These are phyloP conservation scores for Actinernus sp. DNA, from an alignment of 92 coral and sea anemone genomes.

Conservation along the genomic window DNA sequence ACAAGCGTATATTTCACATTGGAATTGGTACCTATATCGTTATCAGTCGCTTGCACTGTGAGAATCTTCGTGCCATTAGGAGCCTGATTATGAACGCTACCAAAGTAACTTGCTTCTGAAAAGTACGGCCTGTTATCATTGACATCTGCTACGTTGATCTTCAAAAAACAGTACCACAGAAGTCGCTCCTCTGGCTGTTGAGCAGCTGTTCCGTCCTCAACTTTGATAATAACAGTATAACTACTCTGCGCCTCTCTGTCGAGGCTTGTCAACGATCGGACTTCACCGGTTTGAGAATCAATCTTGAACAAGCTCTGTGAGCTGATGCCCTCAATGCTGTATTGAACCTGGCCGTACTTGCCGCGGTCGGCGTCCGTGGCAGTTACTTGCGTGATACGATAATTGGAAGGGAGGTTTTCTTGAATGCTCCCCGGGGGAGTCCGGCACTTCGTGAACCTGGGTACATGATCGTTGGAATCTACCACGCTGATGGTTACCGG, in stretches of 20 bases:
- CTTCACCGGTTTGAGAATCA: constrained; percentile 76
- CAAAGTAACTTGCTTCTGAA: constrained; percentile 46
- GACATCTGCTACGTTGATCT: constrained; percentile 59
- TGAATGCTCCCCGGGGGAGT: constrained; percentile 39
- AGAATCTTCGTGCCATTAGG: constrained; percentile 54
- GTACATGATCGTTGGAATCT: constrained; percentile 64
- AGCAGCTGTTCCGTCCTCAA: constrained; percentile 80
- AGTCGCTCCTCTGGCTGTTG: constrained; percentile 44
- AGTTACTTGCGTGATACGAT: constrained; percentile 42
- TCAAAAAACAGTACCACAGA: constrained; percentile 66
- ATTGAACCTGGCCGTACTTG: constrained; percentile 65
- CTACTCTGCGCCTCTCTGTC: constrained; percentile 67
- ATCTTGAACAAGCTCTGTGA: constrained; percentile 59
- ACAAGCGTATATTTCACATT: constrained; percentile 38
- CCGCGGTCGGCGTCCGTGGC: constrained; percentile 81
- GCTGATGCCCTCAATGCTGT: constrained; percentile 57
- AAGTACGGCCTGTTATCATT: constrained; percentile 87
- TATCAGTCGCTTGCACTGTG: constrained; percentile 70
- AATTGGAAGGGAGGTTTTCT: constrained; percentile 79
- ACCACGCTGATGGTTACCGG: constrained; percentile 45
- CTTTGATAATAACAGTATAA: constrained; percentile 58
- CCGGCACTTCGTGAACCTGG: constrained; percentile 61
- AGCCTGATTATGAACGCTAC: constrained; percentile 43
- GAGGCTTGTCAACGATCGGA: constrained; percentile 43
- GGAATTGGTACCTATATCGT: constrained; percentile 51